Percentiles rank a stretch among this genome's conserved stretches.
Evolutionary conservation across 1,140 invertebrate species (phyloP).

Genomic region (Hylaeus volcanicus): DNA sequence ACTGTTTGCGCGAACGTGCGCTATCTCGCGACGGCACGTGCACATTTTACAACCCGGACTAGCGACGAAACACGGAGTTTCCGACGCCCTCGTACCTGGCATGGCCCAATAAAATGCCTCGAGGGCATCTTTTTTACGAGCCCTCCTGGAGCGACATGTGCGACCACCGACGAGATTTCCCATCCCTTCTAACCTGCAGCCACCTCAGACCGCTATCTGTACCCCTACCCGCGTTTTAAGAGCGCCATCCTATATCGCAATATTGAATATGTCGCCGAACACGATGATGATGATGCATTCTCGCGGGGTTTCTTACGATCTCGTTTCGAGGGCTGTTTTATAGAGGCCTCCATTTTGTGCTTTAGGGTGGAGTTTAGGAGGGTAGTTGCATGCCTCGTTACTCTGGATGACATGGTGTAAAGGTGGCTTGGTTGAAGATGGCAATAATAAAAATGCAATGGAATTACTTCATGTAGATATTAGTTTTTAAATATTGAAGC

Average conservation of each 20-base stretch:
- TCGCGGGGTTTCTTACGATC: background rate
- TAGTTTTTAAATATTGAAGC: too few relatives aligned
- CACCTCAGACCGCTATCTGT: background rate
- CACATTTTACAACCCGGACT: slow-evolving; percentile 17
- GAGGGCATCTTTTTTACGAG: slow-evolving; percentile 24
- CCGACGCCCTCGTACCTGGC: background rate
- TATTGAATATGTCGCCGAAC: slow-evolving; percentile 8
- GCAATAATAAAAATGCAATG: too few relatives aligned
- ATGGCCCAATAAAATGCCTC: slow-evolving; percentile 20
- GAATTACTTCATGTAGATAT: too few relatives aligned
- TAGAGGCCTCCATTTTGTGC: background rate
- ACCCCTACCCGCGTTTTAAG: background rate
- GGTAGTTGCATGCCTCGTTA: too few relatives aligned
- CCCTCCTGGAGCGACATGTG: background rate
- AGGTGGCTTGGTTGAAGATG: too few relatives aligned
- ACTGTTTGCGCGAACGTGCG: slow-evolving; percentile 17
- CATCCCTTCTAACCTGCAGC: background rate
- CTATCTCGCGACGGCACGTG: slow-evolving; percentile 2
- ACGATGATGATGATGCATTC: background rate
- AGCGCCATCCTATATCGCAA: background rate
- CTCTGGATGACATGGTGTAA: too few relatives aligned
- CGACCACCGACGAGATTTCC: slow-evolving; percentile 17
- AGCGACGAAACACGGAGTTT: background rate
- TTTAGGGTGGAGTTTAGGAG: background rate
- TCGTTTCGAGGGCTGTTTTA: background rate